phyloP scores from a whole-genome alignment of 2,797 vertebrate genomes.

The Momotus momota region DNA sequence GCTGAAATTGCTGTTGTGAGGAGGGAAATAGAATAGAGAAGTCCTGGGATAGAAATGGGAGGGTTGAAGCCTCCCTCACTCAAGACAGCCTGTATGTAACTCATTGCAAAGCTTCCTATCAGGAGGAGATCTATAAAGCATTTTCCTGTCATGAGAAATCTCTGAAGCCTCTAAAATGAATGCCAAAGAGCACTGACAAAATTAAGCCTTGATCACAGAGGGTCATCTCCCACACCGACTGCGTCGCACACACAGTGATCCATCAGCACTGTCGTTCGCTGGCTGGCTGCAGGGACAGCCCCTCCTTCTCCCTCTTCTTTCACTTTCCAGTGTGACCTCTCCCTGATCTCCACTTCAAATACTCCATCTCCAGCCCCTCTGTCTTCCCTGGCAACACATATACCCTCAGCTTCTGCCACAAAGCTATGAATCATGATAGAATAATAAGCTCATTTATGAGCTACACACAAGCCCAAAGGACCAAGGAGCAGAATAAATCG shows the following conservation, averaged over 20 bases:
- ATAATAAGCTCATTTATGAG: constrained; percentile 69
- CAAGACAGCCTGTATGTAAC: neutral
- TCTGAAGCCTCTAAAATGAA: neutral
- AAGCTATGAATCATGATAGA: constrained; percentile 62
- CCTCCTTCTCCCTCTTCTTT: neutral
- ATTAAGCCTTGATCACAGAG: neutral
- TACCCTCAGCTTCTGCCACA: constrained; percentile 35
- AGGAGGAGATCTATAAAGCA: neutral
- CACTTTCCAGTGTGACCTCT: neutral
- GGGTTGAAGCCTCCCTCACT: neutral
- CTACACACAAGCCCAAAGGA: constrained; percentile 55
- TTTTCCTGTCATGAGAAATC: neutral
- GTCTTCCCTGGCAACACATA: constrained; percentile 19
- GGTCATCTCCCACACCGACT: rapidly evolving
- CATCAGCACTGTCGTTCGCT: neutral
- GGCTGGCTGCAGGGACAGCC: neutral
- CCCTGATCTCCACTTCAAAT: constrained; percentile 52
- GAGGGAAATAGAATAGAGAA: neutral
- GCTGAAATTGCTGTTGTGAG: neutral
- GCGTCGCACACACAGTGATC: rapidly evolving
- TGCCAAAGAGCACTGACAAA: neutral
- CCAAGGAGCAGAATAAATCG: constrained; percentile 56
- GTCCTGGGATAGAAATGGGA: neutral
- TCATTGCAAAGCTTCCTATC: neutral
- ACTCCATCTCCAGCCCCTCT: neutral